Percentiles rank a stretch among this genome's conserved stretches.
These are phyloP conservation scores for Leptonema lineaticorne DNA, from an alignment of 1,140 invertebrate genomes.

Conservation along the genomic window DNA sequence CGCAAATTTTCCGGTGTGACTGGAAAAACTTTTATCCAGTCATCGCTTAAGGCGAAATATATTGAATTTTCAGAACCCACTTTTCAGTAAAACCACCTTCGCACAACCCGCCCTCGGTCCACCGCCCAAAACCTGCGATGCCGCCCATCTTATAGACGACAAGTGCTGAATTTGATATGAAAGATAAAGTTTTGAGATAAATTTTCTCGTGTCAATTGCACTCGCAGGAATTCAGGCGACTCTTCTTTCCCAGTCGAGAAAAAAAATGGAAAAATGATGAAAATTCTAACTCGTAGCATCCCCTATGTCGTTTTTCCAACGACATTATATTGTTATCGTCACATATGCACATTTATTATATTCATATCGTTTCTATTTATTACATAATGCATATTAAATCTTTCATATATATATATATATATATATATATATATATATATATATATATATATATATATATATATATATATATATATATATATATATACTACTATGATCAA, in stretches of 20 bases:
- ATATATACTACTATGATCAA: too few relatives aligned
- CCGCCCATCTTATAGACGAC: too few relatives aligned
- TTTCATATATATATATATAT: background rate
- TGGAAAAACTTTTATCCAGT: slow-evolving; percentile 24
- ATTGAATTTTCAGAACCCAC: slow-evolving; percentile 13
- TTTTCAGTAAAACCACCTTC: slow-evolving; percentile 4
- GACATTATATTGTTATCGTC: too few relatives aligned
- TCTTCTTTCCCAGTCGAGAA: background rate
- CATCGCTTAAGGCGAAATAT: slow-evolving; percentile 23
- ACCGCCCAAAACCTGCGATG: too few relatives aligned
- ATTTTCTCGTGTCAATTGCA: slow-evolving; percentile 41
- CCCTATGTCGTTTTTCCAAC: too few relatives aligned
- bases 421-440: too few relatives aligned
- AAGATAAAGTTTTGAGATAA: slow-evolving; percentile 43
- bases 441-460: too few relatives aligned
- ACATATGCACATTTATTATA: too few relatives aligned
- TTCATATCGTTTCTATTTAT: background rate
- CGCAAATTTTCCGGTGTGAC: slow-evolving; percentile 14
- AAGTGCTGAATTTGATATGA: slow-evolving; percentile 41
- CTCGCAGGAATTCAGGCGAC: slow-evolving; percentile 14
- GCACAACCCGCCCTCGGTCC: background rate
- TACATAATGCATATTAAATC: background rate
- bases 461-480: too few relatives aligned
- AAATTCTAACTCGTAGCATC: too few relatives aligned
- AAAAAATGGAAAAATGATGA: background rate